These are phyloP conservation scores for Yoshiicerus persimilis DNA, from an alignment of 1,140 invertebrate genomes.

Conservation along the genomic window DNA sequence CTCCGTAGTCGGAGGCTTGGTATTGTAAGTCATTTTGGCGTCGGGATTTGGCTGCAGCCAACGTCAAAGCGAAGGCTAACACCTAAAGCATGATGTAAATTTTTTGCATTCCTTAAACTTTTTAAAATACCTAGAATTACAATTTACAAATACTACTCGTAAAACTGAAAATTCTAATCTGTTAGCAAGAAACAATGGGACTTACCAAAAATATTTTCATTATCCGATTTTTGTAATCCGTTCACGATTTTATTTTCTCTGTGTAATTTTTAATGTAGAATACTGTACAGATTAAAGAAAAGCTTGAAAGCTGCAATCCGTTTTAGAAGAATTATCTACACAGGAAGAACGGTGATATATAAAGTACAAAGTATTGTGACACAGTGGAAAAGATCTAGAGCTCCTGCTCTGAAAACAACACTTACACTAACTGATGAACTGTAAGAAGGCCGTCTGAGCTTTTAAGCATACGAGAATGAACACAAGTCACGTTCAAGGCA, in stretches of 20 bases:
- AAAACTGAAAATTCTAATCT: not conserved
- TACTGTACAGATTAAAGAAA: not conserved
- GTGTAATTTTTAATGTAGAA: not conserved
- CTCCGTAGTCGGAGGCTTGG: not conserved
- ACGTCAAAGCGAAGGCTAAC: not conserved
- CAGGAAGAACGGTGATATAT: not conserved
- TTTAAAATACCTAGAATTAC: not conserved
- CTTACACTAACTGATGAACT: not conserved
- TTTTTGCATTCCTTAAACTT: too few relatives aligned
- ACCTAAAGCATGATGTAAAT: not conserved
- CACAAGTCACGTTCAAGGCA: conserved; percentile 11
- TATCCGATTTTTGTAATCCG: not conserved
- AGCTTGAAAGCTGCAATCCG: not conserved
- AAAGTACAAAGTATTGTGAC: too few relatives aligned
- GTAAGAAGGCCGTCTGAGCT: conserved; percentile 6
- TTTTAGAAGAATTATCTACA: not conserved
- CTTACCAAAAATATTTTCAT: conserved; percentile 4
- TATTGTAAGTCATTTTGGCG: not conserved
- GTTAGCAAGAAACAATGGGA: too few relatives aligned
- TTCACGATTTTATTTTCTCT: not conserved
- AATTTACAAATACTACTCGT: not conserved
- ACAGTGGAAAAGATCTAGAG: too few relatives aligned
- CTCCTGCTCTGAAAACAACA: conserved; percentile 15
- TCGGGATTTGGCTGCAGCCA: not conserved
- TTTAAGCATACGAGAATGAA: conserved; percentile 14